Base-by-base conservation (phyloP, 2,797 vertebrate species). In the Smutsia temminckii region DNA sequence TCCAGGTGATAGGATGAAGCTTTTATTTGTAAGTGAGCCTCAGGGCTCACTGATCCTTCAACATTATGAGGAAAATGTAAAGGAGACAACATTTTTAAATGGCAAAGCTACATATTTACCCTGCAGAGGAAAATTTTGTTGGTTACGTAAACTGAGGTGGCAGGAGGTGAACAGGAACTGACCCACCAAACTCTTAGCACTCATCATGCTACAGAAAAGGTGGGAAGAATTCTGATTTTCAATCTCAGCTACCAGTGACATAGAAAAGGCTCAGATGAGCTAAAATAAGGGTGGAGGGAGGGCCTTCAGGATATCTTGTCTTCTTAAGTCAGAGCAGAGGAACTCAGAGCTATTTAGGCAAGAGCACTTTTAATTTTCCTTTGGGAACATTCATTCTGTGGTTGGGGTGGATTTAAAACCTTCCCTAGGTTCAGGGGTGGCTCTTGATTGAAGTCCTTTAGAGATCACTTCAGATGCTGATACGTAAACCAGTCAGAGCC, bases 1-100 rank as follows among this genome's bases (percentile, higher is more conserved):
- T 59, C 40, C 86, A 91, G 46, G 68, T 83, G 57, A 64, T 34
- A 85, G 68, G 64, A 72, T 12, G 27, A 92, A 71, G 88, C 16
- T 83, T 85, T 32, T 91, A 46, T 87, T 94, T 85, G 90, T 51
- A 83, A 88, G 71, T 63, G 72, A 95, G n/a, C 75, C 80, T 63
- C 68, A 49, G 25, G 53, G 79, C 37, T 85, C 77, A 79, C 23
- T 18, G 85, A 74, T 89, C 74, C 63, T 85, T 59, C n/a, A 29
- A 40, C 34, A 68, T 2, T n/a, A 49, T 37, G 49, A 34, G 18
- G 14, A 34, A 84, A 40, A 29, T 14, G 40, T 32, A n/a, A 18
- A 77, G 25, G 59, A 77, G 37, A 17, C 23, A 64, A 4, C 23
- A 4, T 46, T 51, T 74, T 72, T 57, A 72, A 53, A 84, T 75